Evolutionary conservation across 2,113 vertebrate genomes (phyloP).

Genomic region (Osmerus mordax): DNA sequence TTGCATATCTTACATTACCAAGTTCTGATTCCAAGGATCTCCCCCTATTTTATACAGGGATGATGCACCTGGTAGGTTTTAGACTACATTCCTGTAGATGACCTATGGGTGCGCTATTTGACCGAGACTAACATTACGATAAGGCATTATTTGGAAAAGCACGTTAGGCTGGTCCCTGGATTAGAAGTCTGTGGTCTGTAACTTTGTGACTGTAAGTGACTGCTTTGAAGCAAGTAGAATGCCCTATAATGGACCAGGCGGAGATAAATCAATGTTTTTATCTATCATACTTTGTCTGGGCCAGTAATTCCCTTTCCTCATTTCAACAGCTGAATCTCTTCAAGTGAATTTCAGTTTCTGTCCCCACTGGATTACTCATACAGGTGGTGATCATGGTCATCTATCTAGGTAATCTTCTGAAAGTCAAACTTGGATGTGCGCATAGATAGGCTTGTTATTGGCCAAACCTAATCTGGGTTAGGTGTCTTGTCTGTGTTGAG

Average conservation of each 20-base stretch:
- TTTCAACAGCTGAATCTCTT: no score
- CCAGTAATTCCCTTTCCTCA: not conserved
- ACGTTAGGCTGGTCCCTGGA: no score
- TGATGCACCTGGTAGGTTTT: no score
- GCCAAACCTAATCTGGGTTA: not conserved
- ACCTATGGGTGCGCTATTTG: no score
- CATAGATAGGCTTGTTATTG: not conserved
- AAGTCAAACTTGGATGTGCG: not conserved
- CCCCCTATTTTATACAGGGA: not conserved
- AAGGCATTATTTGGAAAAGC: no score
- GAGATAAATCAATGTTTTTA: not conserved
- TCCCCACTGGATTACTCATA: not conserved
- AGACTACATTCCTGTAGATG: no score
- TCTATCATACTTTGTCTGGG: not conserved
- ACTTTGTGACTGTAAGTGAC: no score
- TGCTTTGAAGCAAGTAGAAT: no score
- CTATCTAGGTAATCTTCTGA: not conserved
- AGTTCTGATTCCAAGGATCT: conserved; percentile 30
- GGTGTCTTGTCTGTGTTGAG: conserved; percentile 5
- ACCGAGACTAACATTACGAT: no score
- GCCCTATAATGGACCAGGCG: no score
- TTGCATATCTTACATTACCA: conserved; percentile 17
- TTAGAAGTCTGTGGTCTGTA: no score
- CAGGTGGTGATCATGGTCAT: not conserved
- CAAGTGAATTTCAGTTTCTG: no score